Evolutionary conservation across 2,797 vertebrate genomes (phyloP), one percentile per base, ranked within the genome.

Genomic region (Phoeniculus purpureus): DNA sequence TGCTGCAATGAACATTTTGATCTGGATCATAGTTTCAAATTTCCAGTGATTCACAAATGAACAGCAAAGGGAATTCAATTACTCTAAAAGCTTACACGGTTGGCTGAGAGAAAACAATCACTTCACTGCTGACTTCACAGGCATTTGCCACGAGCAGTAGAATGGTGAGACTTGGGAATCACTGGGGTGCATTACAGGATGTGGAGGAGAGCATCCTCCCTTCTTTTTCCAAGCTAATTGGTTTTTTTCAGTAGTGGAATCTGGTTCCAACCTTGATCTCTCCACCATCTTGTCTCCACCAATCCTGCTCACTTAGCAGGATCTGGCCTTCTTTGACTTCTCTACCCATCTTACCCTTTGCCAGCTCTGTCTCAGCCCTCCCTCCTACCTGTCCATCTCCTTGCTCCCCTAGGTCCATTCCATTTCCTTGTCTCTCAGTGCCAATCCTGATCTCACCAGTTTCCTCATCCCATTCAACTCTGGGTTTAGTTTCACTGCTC

Each of bases 121-220:
- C 26, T 85, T 72, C 66, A 29, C 15, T 13, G 27, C 19, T 10
- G 43, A 59, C 65, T 77, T 47, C 18, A 19, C 0, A 1, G 15
- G 16, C 10, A n/a, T n/a, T 80, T 91, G 52, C 23, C 4, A 4
- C 51, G n/a, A 50, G 29, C 54, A 47, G 75, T 54, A 51, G 37
- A 81, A 90, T 7, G 23, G 31, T 71, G 58, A 81, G 47, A 74
- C 27, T 43, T 8, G 8, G 59, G 26, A 82, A 65, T 47, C 14
- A 18, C 0, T 37, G 0, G 37, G 8, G 10, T n/a, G 31, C 11
- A 4, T 22, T 47, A 54, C 12, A 61, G 52, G 19, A 60, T 29
- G 27, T 34, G 21, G 34, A 77, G 47, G 31, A 71, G 15, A 64
- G 9, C 26, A 40, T 25, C 32, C 58, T 82, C 34, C 62, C 17